Evolutionary conservation across 2,113 vertebrate genomes (phyloP), one percentile per base, ranked within the genome.

Genomic region (Pipa parva): DNA sequence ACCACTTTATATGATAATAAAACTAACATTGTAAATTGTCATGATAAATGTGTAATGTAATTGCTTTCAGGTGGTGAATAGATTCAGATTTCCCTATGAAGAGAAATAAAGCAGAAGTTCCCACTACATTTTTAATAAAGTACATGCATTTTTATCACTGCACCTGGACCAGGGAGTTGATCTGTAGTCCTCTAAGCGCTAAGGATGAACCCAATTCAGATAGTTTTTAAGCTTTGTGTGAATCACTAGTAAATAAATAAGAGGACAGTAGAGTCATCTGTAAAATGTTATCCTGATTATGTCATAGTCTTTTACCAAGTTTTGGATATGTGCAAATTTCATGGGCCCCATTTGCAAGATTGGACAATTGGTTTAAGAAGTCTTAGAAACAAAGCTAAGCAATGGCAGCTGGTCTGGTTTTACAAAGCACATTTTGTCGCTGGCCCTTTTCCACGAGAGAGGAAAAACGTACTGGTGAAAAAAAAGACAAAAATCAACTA

Each of bases 21-120:
- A 58, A 21, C 55, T 22, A 36, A 37, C 55, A 58, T 58, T 58
- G 55, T 58, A 58, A 58, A 58, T 22, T 33, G 55, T 58, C 55
- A 22, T 58, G 31, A 58, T 58, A 22, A 33, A 58, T 36, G 21
- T 49, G 46, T 20, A 49, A 49, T 24, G 29, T 58, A 58, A 58
- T 58, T 58, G 18, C 55, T 58, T 58, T 33, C 55, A 58, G 55
- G 55, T 58, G 55, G 55, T 33, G n/a, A 58, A 36, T 12, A 13
- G 20, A 58, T 22, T 36, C 17, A 36, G 28, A 36, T 36, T 58
- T 31, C 29, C 55, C 7, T 11, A 58, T 22, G 29, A 58, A 58
- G 55, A 36, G 55, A 20, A 18, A 12, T 33, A 36, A 58, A 58
- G 27, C 52, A 31, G 24, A 31, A 17, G 29, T 26, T 28, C 52